Base-by-base conservation (phyloP, 2,113 vertebrate genomes). In the Fulica atra region DNA sequence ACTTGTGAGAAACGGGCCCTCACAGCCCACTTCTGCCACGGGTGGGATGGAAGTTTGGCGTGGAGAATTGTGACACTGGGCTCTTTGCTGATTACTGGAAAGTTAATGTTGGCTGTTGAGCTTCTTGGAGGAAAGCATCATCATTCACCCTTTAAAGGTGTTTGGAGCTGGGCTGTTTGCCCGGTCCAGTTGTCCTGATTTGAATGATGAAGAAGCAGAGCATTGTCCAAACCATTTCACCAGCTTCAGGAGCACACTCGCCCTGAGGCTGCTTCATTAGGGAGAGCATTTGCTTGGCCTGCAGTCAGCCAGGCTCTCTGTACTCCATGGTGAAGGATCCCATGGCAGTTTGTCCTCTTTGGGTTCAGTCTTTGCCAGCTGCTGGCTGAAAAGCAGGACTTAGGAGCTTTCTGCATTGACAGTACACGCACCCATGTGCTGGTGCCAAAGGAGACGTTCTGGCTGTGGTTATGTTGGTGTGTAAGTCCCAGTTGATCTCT, bases 81-180 rank as follows among this genome's bases (percentile, higher is more conserved):
- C 72, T 92, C 13, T 90, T 93, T 83, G 71, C 85, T 84, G 64
- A 44, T 82, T 77, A 86, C 68, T 88, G 71, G 77, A 44, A 96
- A 76, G 40, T 63, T 77, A 56, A 38, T 68, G 44, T 68, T 90
- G 17, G 13, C 59, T 80, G 23, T 66, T 79, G 54, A 88, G 26
- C 40, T 79, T 63, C 74, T 73, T 71, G 92, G 42, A 71, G 48
- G 38, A 77, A 89, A 94, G 86, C 28, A 33, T 16, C 6, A 19
- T 56, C 6, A 1, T 70, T 92, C 26, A 15, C 89, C 79, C 77
- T 85, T 54, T 81, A 64, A 57, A 76, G 46, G 46, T 83, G 36
- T 72, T 93, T 82, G 66, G 57, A 80, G 19, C 42, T 81, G 94
- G 72, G 56, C 80, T 78, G 25, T 59, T 50, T 77, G 63, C 59